Base-by-base conservation (phyloP, 2,888 invertebrate genomes). In the Eretmocerus hayati region DNA sequence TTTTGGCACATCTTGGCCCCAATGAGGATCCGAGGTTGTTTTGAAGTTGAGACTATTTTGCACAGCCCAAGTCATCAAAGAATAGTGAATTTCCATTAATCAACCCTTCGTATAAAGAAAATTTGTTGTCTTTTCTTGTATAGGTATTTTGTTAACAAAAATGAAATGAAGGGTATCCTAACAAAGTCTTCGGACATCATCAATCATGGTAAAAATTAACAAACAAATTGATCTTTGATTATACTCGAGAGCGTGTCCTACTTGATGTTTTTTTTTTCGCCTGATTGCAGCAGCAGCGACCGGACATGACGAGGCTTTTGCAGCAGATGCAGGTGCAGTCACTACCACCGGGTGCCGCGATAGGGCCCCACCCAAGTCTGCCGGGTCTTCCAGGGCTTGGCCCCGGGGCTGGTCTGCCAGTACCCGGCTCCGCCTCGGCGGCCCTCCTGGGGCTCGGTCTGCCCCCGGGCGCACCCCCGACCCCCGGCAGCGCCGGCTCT, bases 241-340 rank as follows among this genome's bases (percentile, higher is more conserved):
- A n/a, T n/a, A 13, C 15, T 40, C 8, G 16, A 19, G 15, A 11
- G 35, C 5, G 5, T n/a, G 35, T 33, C 15, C 15, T 33, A n/a
- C 23, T 37, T 16, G 36, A 16, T 21, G 19, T 22, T 42, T 38
- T 48, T 22, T n/a, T 20, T 6, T 26, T 26, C 8, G 8, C 11
- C 11, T 26, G 26, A 26, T 78, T 78, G 43, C 81, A 87, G 85
- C 87, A 88, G 83, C 88, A 88, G 76, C 79, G 87, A 69, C 85
- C 87, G 54, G 88, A 88, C 72, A 76, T 89, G 61, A 87, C 88
- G 40, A 78, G 88, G 67, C 74, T 85, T 51, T 77, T 91, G 74
- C 92, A 92, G 75, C 93, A 92, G 76, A 90, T 92, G 88, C 92
- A 92, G 72, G 90, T 90, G 42, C 90, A 90, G 64, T 90, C 90